Conservation (phyloP, 2,113 vertebrate species). For the Gopherus evgoodei region DNA sequence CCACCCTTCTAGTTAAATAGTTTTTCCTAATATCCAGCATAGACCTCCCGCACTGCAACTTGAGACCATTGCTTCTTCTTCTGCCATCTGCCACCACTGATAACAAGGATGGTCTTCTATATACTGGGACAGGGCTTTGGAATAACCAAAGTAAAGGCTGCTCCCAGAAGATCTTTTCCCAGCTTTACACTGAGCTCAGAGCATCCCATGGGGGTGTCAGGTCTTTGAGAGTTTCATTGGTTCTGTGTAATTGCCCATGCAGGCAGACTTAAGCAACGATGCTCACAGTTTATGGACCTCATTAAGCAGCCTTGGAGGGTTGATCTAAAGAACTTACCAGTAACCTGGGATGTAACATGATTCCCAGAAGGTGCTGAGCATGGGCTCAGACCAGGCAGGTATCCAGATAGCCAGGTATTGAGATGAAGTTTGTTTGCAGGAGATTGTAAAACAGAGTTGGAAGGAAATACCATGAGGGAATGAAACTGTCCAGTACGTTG, state of each 20-base stretch:
- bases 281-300: neutral
- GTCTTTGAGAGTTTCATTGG: neutral
- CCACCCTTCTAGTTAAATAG: no score
- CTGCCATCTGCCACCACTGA: no score
- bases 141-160: neutral
- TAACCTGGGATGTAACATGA: neutral
- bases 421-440: neutral
- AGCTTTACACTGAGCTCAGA: neutral
- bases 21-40: no score
- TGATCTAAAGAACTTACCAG: neutral
- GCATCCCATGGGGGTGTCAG: neutral
- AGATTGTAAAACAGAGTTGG: neutral
- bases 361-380: neutral
- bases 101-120: neutral
- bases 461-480: neutral
- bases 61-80: no score
- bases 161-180: neutral
- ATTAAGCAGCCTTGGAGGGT: neutral
- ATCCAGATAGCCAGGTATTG: neutral
- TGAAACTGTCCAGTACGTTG: neutral
- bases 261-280: neutral
- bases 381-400: neutral
- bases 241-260: neutral
- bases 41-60: no score
- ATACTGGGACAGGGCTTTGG: neutral